Conservation (phyloP, 2,113 vertebrate species). For the Alosa alosa region DNA sequence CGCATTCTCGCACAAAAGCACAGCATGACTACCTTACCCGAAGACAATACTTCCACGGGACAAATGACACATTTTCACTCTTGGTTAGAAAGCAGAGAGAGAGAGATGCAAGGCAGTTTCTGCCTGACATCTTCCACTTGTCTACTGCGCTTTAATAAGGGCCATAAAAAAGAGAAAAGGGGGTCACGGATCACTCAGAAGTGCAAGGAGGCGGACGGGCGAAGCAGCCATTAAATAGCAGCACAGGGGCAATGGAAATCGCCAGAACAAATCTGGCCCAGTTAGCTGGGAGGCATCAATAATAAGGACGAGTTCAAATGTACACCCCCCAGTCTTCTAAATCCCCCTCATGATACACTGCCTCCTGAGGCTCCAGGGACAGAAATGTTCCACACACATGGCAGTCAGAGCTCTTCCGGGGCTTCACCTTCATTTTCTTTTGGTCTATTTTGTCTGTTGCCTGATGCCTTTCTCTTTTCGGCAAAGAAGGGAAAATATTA, state of each 20-base stretch:
- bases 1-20: not conserved
- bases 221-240: slow-evolving; percentile 61
- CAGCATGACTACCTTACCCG: not conserved
- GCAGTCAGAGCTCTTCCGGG: not conserved
- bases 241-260: slow-evolving; percentile 59
- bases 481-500: not conserved
- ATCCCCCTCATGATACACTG: slow-evolving; percentile 52
- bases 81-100: slow-evolving; percentile 3
- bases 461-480: not conserved
- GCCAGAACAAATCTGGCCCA: slow-evolving; percentile 64
- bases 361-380: slow-evolving; percentile 17
- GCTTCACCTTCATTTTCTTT: not conserved
- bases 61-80: not conserved
- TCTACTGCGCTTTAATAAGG: slow-evolving; percentile 14
- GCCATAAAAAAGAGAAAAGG: slow-evolving; percentile 22
- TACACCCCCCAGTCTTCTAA: slow-evolving; percentile 56
- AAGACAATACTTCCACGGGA: slow-evolving; percentile 7
- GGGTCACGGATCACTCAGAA: slow-evolving; percentile 34
- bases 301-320: slow-evolving; percentile 57
- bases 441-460: not conserved
- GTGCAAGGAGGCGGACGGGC: slow-evolving; percentile 45
- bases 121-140: not conserved
- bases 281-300: slow-evolving; percentile 63
- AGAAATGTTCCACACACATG: slow-evolving; percentile 28
- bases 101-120: not conserved